Evolutionary conservation across 1,140 invertebrate genomes (phyloP), one percentile per base, ranked within the genome.

Genomic region (Drosophila sturtevanti): DNA sequence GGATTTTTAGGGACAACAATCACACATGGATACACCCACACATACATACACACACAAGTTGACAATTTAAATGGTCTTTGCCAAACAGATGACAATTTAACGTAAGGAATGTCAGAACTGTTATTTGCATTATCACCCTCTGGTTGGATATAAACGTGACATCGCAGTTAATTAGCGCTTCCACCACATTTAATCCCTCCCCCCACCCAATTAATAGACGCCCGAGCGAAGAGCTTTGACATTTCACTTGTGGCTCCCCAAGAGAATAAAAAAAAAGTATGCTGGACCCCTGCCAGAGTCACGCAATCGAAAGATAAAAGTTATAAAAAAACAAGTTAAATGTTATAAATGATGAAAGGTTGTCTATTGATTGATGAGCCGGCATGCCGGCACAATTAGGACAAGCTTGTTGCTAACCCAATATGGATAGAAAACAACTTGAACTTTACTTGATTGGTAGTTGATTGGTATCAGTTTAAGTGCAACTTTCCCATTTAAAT

Each of bases 131-230:
- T 67, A 48, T 44, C 52, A 35, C 35, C 48, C 51, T 31, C 35
- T 44, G 31, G 41, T 55, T 21, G 51, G 56, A 68, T 44, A 66
- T 82, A 79, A 82, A 81, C 73, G 73, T 81, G 81, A 77, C 73
- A 73, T 63, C 55, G 63, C 79, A 86, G 63, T 74, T 77, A 85
- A 85, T 85, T 77, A 76, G 51, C 21, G 44, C 22, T 31, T n/a
- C n/a, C 11, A 31, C 16, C 22, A 12, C 22, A 48, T 48, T 11
- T 9, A 21, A 48, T 48, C 12, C n/a, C 24, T n/a, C 12, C 10
- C 14, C 14, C 35, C 7, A 3, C 14, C 4, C 22, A 59, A 62
- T 67, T 61, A 76, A 71, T 75, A 79, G 61, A 27, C 21, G 38
- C 68, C 79, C 68, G 62, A 79, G 61, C 48, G n/a, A 31, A 48